Base-by-base conservation (phyloP, 2,888 invertebrate genomes). In the Margaritifera margaritifera region DNA sequence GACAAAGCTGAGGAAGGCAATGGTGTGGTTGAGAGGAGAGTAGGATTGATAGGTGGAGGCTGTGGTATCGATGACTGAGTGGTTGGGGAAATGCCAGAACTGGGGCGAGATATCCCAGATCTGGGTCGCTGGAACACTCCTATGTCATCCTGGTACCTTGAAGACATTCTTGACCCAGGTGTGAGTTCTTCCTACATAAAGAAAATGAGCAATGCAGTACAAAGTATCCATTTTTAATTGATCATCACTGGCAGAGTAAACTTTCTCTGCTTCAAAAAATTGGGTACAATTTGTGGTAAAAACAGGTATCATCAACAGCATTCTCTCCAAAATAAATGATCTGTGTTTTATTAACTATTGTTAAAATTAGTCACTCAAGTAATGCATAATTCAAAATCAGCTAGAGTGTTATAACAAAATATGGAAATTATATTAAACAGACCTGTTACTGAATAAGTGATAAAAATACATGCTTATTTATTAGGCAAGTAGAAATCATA, bases 91-190 rank as follows among this genome's bases (percentile, higher is more conserved):
- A 75, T 71, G 8, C 79, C 79, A 31, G 85, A 84, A 20, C 79
- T 72, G 27, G 84, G 83, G 24, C 84, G 65, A 8, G 83, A 82
- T 51, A 71, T 65, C 6, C 78, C 83, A n/a, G 84, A 78, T 62
- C 70, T 74, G 6, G 80, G 78, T 15, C 80, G 75, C 52, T 78
- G 70, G 51, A 77, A 73, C 20, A 79, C 62, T 20, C 78, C 76
- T 1, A 70, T 66, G 63, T 87, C 85, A 66, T 87, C 86, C 57
- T 83, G 84, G 65, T 86, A 87, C 42, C 84, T 75, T 2, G 83
- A 83, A 3, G 85, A 83, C 56, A 85, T 85, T 68, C 81, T 81
- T 19, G 82, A 75, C 15, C 82, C 80, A 64, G 74, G 72, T 4
- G 80, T 67, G 6, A 66, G 63, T n/a, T 85, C 84, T 62, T 81